Evolutionary conservation across 2,888 invertebrate species (phyloP), one percentile per base, ranked within the genome.

Genomic region (Agelastica alni): DNA sequence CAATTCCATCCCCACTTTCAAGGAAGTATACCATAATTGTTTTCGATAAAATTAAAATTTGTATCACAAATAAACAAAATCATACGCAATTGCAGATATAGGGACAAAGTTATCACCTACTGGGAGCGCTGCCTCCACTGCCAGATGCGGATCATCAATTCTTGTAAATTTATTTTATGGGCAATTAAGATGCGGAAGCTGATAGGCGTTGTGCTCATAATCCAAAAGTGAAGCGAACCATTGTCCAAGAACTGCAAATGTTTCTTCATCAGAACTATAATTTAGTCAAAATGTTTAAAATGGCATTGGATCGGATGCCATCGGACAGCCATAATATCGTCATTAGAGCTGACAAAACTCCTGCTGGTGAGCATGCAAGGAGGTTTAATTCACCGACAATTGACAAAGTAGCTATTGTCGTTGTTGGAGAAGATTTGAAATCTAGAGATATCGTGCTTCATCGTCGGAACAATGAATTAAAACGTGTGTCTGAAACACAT

Each of bases 281-380:
- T 34, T 7, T 34, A 10, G 34, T 34, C 10, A 34, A 34, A n/a
- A 34, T 34, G 34, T 34, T 34, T 10, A 34, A 34, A 34, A 34
- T 10, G 10, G 13, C 34, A 34, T 34, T 12, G 13, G 13, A 34
- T n/a, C 34, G 34, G 10, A 34, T 34, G 34, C 34, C 34, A 34
- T 34, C 34, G 10, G 34, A 34, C 10, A 22, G 6, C 4, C 22
- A 22, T 9, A 22, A 37, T n/a, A 6, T 37, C 9, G 37, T 37
- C 37, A 37, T 37, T 13, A 37, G 4, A 37, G 37, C 37, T 9
- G 37, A 37, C 9, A 6, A 9, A 6, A 22, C 22, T 9, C 22
- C 1, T 9, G 10, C 32, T 5, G 32, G 32, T 32, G 32, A 32
- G 10, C 32, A 32, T 13, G 32, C 10, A n/a, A 5, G 32, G n/a